Conservation (phyloP, 2,888 invertebrate species). For the Onchidella celtica region DNA sequence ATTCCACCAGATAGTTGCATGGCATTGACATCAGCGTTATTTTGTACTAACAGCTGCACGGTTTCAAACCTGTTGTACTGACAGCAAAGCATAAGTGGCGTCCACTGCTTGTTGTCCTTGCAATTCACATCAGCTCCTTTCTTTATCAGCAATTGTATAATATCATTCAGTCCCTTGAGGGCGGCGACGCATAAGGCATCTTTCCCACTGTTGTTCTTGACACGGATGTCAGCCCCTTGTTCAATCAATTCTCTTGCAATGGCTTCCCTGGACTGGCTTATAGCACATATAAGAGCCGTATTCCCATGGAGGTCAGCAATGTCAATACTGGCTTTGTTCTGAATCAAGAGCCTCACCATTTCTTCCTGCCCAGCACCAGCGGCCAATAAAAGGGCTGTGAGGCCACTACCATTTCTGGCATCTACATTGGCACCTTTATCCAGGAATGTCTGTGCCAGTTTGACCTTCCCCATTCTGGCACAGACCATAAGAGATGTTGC, state of each 20-base stretch:
- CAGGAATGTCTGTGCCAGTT: neutral
- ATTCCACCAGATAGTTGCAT: constrained; percentile 64
- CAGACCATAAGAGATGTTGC: constrained; percentile 1
- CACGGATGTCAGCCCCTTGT: neutral
- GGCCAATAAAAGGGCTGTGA: neutral
- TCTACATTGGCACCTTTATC: neutral
- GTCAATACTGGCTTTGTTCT: neutral
- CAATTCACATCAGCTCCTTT: neutral
- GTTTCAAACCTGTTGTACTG: neutral
- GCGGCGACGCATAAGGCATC: neutral
- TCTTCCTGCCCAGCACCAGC: neutral
- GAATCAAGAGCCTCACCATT: neutral
- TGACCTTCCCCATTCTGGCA: neutral
- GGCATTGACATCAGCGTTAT: constrained; percentile 51
- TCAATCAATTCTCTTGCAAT: neutral
- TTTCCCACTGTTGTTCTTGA: neutral
- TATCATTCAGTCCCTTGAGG: neutral
- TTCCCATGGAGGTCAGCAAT: neutral
- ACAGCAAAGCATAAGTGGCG: neutral
- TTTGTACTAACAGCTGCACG: neutral
- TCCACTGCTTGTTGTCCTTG: neutral
- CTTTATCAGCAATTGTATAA: neutral
- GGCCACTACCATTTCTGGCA: neutral
- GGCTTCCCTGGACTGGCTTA: neutral
- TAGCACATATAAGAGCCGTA: neutral